phyloP scores from a whole-genome alignment of 2,888 invertebrate species.

The Dolichomitus sp. region DNA sequence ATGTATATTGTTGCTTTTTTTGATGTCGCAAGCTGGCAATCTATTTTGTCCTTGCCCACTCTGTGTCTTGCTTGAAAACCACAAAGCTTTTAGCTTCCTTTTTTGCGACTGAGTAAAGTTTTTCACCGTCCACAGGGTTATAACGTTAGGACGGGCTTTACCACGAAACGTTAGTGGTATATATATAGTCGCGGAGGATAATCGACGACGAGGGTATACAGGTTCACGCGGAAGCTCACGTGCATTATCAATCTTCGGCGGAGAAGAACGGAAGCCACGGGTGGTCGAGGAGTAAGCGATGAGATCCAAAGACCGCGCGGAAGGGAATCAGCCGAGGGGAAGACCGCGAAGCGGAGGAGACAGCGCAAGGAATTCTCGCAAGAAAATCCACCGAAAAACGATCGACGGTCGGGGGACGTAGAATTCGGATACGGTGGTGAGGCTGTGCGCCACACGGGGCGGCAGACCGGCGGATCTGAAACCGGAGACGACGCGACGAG shows the following conservation, averaged over 20 bases:
- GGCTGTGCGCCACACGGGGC: slow-evolving; percentile 13
- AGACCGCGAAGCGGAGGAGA: slow-evolving; percentile 26
- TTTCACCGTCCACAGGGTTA: slow-evolving; percentile 31
- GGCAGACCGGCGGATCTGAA: slow-evolving; percentile 23
- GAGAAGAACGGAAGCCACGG: slow-evolving; percentile 62
- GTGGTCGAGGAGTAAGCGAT: slow-evolving; percentile 56
- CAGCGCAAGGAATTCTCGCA: slow-evolving; percentile 33
- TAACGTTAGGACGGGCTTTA: slow-evolving; percentile 13
- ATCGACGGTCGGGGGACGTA: slow-evolving; percentile 1
- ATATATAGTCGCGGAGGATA: slow-evolving; percentile 46
- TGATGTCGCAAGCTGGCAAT: slow-evolving; percentile 16
- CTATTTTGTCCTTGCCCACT: neutral
- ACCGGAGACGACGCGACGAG: slow-evolving; percentile 57
- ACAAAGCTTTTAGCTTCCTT: slow-evolving; percentile 19
- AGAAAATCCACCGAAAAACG: slow-evolving; percentile 63
- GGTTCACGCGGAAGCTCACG: slow-evolving; percentile 50
- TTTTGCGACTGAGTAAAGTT: slow-evolving; percentile 23
- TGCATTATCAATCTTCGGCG: slow-evolving; percentile 62
- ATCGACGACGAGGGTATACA: slow-evolving; percentile 57
- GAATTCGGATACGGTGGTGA: slow-evolving; percentile 41
- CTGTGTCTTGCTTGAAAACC: slow-evolving; percentile 24
- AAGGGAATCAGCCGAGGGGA: slow-evolving; percentile 48
- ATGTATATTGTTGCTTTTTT: neutral
- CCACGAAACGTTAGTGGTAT: slow-evolving; percentile 16
- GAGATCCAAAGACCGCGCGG: slow-evolving; percentile 42